Conservation (phyloP, 2,113 vertebrate genomes). For the Ornithorhynchus anatinus region DNA sequence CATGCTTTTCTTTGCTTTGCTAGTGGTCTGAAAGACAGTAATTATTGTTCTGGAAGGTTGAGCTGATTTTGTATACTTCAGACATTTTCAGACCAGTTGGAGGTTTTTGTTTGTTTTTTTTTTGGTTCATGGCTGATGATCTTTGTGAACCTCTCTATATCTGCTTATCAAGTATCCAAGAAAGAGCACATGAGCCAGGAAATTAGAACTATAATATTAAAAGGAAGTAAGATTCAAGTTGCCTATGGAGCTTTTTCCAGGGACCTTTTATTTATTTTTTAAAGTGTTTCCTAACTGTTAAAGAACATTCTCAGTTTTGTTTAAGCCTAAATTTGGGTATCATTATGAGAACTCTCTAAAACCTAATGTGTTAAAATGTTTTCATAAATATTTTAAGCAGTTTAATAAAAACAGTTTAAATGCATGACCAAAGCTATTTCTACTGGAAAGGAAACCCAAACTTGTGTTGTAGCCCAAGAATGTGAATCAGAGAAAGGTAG, state of each 20-base stretch:
- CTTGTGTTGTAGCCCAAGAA: too few species aligned
- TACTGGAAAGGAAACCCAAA: too few species aligned
- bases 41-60: constrained; percentile 18
- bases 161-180: constrained; percentile 1
- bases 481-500: too few species aligned
- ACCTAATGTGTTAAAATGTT: too few species aligned
- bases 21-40: neutral
- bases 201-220: neutral
- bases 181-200: neutral
- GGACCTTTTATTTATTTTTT: neutral
- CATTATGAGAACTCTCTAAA: neutral
- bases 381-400: too few species aligned
- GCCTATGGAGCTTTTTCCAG: constrained; percentile 1
- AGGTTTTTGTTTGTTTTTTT: neutral
- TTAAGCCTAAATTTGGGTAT: neutral
- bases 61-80: constrained; percentile 40
- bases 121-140: constrained; percentile 30
- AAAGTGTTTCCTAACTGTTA: neutral
- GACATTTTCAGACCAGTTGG: constrained; percentile 15
- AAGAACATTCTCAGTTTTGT: neutral
- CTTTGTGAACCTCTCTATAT: constrained; percentile 12
- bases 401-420: too few species aligned
- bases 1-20: constrained; percentile 7
- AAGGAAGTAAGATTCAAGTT: neutral
- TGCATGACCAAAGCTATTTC: too few species aligned